Evolutionary conservation across 2,888 invertebrate genomes (phyloP), one percentile per base, ranked within the genome.

Genomic region (Himalopsyche japonica): DNA sequence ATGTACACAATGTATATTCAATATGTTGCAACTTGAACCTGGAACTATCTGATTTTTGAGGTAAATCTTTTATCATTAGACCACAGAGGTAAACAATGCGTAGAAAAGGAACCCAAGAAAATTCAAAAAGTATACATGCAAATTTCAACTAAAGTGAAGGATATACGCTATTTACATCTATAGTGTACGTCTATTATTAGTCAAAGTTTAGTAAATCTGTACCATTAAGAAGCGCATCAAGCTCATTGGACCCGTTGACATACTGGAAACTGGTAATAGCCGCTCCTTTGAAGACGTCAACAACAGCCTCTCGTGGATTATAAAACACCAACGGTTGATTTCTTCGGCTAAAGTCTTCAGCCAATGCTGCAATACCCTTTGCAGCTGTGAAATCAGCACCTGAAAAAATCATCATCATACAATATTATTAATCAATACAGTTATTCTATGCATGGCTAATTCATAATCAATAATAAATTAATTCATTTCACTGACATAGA

Each of bases 331-430:
- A 90, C 0, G 94, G 94, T 87, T 96, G 96, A 18, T 95, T 95
- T 37, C 95, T 93, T 5, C 93, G 92, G 1, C 93, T 93, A 80
- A 97, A 93, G 86, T 96, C 96, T 85, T 93, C 94, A 1, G 96
- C 95, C 77, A 97, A 89, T 0, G 96, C 94, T 32, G 96, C 95
- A 87, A 97, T 95, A 76, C 97, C 97, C 91, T 96, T 96, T 0
- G 97, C 97, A 24, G 97, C 97, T 8, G 97, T 97, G 89, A 97
- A 97, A 91, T 97, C 97, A 0, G 96, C 96, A 49, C 96, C 96
- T 93, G 89, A 85, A 89, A 88, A 18, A 4, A 24, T 37, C 27
- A 15, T 12, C 18, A 32, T 10, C 3, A n/a, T 10, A 6, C 8
- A 49, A 18, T 64, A 34, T 27, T 10, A 76, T 2, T 32, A 79